Evolutionary conservation across 2,888 invertebrate species (phyloP).

Genomic region (Flexamia atlantica): DNA sequence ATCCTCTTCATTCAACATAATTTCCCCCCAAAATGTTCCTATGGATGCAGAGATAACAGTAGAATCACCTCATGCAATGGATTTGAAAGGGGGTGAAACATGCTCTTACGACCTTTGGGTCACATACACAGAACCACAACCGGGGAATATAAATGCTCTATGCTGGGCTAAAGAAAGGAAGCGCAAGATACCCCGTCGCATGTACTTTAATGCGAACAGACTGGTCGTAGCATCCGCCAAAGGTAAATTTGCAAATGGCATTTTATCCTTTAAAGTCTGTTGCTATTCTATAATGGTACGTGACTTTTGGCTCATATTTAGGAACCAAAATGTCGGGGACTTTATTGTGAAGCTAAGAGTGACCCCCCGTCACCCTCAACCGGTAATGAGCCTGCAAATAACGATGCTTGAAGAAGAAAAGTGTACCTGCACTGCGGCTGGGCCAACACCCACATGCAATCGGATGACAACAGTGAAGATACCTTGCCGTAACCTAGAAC

Average conservation of each 20-base stretch:
- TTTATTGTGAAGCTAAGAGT: conserved; percentile 70
- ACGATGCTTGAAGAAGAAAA: neutral
- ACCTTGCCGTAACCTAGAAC: conserved; percentile 69
- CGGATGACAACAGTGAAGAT: conserved; percentile 56
- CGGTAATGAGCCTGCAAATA: neutral
- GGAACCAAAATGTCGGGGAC: conserved; percentile 71
- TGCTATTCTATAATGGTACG: conserved; percentile 70
- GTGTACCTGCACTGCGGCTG: neutral
- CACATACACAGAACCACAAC: conserved; percentile 70
- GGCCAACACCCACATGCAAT: conserved; percentile 33
- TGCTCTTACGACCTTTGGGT: conserved; percentile 72
- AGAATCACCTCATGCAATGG: conserved; percentile 69
- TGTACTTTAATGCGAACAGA: conserved; percentile 70
- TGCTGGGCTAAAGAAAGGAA: conserved; percentile 71
- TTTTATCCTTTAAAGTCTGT: conserved; percentile 65
- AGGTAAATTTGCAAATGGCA: conserved; percentile 30
- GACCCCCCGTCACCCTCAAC: neutral
- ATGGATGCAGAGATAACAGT: conserved; percentile 69
- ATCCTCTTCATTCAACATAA: conserved; percentile 69
- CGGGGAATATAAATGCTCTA: conserved; percentile 68
- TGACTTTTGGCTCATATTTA: conserved; percentile 72
- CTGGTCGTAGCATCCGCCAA: conserved; percentile 65
- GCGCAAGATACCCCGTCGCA: conserved; percentile 72
- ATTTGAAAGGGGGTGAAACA: conserved; percentile 50
- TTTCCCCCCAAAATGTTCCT: conserved; percentile 70